A percentile compares a stretch with the other conserved stretches of the same genome.
phyloP scores from a whole-genome alignment of 2,888 invertebrate species.

The Plebejus melissa region DNA sequence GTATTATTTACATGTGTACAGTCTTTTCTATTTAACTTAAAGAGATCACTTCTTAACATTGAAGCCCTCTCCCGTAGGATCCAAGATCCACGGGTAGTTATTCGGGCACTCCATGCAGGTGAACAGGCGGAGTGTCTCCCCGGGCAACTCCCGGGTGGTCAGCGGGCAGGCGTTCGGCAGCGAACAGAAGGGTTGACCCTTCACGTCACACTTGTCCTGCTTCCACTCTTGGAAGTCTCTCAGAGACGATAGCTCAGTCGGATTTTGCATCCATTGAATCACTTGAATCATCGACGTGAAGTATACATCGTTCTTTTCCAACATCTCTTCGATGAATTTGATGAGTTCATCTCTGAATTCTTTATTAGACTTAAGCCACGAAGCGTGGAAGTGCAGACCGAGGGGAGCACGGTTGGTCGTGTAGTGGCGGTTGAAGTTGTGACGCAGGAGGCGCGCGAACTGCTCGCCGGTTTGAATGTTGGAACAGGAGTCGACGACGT shows the following conservation, averaged over 20 bases:
- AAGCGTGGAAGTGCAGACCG: slow-evolving; percentile 95
- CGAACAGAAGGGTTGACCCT: slow-evolving; percentile 95
- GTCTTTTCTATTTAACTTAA: slow-evolving; percentile 70
- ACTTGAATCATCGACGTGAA: slow-evolving; percentile 95
- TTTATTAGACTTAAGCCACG: slow-evolving; percentile 96
- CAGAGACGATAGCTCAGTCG: slow-evolving; percentile 90
- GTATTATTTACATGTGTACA: slow-evolving; percentile 79
- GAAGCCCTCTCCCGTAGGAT: slow-evolving; percentile 96
- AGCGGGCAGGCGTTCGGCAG: slow-evolving; percentile 94
- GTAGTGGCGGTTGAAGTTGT: slow-evolving; percentile 97
- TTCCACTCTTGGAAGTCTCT: slow-evolving; percentile 97
- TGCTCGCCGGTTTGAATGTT: slow-evolving; percentile 95
- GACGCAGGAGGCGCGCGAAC: slow-evolving; percentile 91
- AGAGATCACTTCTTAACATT: slow-evolving; percentile 86
- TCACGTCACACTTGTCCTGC: slow-evolving; percentile 93
- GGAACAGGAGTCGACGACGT: slow-evolving; percentile 96
- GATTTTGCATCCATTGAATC: slow-evolving; percentile 97
- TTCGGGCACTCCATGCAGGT: slow-evolving; percentile 98
- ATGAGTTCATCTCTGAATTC: slow-evolving; percentile 94
- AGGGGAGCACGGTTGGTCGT: slow-evolving; percentile 95
- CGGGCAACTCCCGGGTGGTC: slow-evolving; percentile 93
- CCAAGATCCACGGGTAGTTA: slow-evolving; percentile 96
- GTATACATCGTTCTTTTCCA: slow-evolving; percentile 93
- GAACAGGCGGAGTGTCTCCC: slow-evolving; percentile 94
- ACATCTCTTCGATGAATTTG: slow-evolving; percentile 96